Conservation (phyloP, 92 coral and sea anemone species). For the Phenganax subtilis region DNA sequence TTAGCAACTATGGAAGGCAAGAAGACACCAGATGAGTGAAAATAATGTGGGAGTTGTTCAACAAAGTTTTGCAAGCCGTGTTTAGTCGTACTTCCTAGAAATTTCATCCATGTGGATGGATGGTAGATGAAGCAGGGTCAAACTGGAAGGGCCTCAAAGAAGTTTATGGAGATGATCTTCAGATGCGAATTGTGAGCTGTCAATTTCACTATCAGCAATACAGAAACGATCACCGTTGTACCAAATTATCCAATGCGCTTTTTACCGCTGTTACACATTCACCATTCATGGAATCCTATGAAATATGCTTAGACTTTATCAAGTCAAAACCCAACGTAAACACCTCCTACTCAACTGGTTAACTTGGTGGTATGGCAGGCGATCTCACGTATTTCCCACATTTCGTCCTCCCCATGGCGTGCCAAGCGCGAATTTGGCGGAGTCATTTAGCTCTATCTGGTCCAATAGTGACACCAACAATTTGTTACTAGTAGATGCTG, state of each 20-base stretch:
- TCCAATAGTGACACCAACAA: slow-evolving; percentile 5
- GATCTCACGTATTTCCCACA: neutral
- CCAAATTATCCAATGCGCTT: slow-evolving; percentile 1
- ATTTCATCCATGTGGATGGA: slow-evolving; percentile 54
- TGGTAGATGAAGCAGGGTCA: slow-evolving; percentile 60
- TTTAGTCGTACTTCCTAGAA: slow-evolving; percentile 47
- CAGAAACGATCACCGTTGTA: slow-evolving; percentile 37
- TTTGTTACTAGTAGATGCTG: slow-evolving; percentile 1
- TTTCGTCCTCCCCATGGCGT: slow-evolving; percentile 4
- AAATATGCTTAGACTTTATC: slow-evolving; percentile 1
- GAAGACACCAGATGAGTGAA: slow-evolving; percentile 30
- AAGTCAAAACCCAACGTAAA: slow-evolving; percentile 5
- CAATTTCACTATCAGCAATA: slow-evolving; percentile 53
- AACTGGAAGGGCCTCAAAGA: slow-evolving; percentile 48
- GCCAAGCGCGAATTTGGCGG: neutral
- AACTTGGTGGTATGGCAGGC: slow-evolving; percentile 12
- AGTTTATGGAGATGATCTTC: slow-evolving; percentile 13
- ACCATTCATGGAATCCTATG: neutral
- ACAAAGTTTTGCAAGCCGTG: slow-evolving; percentile 48
- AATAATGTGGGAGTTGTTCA: slow-evolving; percentile 44
- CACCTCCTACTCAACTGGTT: slow-evolving; percentile 12
- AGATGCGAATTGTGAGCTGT: slow-evolving; percentile 42
- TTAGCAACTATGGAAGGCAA: slow-evolving; percentile 57
- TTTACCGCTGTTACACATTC: neutral
- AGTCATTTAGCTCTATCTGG: slow-evolving; percentile 9